Percentiles rank a stretch among this genome's conserved stretches.
phyloP scores from a whole-genome alignment of 2,888 invertebrate species.

The Morpho deidamia region DNA sequence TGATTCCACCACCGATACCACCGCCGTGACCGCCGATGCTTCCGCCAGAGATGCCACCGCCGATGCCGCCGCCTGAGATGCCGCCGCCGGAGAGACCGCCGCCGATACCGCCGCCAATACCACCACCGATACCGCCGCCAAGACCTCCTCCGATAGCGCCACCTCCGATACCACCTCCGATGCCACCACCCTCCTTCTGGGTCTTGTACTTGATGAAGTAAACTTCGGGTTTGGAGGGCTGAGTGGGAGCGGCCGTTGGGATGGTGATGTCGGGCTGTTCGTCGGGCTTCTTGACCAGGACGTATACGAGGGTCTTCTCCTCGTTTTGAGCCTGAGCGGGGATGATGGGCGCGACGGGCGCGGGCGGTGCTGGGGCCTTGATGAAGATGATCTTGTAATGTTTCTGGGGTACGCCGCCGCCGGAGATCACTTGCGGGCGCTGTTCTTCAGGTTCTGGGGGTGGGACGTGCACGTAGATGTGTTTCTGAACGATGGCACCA shows the following conservation, averaged over 20 bases:
- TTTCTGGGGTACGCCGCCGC: slow-evolving; percentile 83
- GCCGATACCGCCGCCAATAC: slow-evolving; percentile 38
- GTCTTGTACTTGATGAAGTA: slow-evolving; percentile 92
- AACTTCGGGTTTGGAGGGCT: slow-evolving; percentile 89
- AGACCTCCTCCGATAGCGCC: slow-evolving; percentile 32
- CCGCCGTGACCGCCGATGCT: slow-evolving; percentile 38
- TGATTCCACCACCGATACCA: slow-evolving; percentile 43
- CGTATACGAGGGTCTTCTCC: slow-evolving; percentile 90
- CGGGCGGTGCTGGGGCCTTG: slow-evolving; percentile 88
- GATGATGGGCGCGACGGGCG: slow-evolving; percentile 86
- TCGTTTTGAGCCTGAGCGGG: slow-evolving; percentile 86
- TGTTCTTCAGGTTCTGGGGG: slow-evolving; percentile 88
- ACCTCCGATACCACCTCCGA: slow-evolving; percentile 40
- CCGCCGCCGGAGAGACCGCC: slow-evolving; percentile 31
- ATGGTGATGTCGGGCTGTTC: slow-evolving; percentile 89
- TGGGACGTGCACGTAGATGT: slow-evolving; percentile 90
- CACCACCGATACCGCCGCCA: slow-evolving; percentile 42
- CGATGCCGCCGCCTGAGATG: slow-evolving; percentile 31
- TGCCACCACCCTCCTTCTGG: slow-evolving; percentile 74
- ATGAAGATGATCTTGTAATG: slow-evolving; percentile 93
- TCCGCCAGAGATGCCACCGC: slow-evolving; percentile 32
- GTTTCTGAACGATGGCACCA: slow-evolving; percentile 83
- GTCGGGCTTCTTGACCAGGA: slow-evolving; percentile 89
- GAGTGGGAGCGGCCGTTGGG: slow-evolving; percentile 84
- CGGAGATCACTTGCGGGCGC: slow-evolving; percentile 81